Conservation (phyloP, 2,888 invertebrate genomes). For the Sesamia inferens region DNA sequence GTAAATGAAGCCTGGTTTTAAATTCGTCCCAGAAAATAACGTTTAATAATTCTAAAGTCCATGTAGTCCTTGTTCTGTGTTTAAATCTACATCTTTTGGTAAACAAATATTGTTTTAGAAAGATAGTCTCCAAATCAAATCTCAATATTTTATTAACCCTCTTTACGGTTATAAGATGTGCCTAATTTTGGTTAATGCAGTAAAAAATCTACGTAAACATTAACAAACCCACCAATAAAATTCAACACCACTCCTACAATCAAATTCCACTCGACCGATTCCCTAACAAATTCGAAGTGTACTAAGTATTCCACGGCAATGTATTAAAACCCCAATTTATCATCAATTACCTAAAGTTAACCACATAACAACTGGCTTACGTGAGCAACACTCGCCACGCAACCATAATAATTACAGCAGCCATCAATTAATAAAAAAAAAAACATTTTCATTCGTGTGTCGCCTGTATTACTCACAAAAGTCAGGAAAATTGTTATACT, state of each 20-base stretch:
- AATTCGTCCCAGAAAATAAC: not conserved
- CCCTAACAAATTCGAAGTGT: not conserved
- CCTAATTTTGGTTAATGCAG: not conserved
- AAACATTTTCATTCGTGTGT: slow-evolving; percentile 28
- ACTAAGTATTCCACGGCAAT: not conserved
- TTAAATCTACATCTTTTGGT: no score
- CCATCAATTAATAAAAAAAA: slow-evolving; percentile 26
- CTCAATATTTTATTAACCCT: not conserved
- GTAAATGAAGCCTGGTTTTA: not conserved
- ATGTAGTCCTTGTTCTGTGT: no score
- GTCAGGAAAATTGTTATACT: slow-evolving; percentile 30
- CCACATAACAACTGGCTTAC: slow-evolving; percentile 46
- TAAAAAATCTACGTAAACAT: not conserved
- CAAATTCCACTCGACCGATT: slow-evolving; percentile 4
- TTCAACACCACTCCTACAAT: not conserved
- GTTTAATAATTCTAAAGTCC: not conserved
- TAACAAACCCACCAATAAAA: not conserved
- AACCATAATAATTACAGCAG: slow-evolving; percentile 37
- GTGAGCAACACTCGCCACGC: slow-evolving; percentile 54
- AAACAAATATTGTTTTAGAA: not conserved
- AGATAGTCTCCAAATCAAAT: no score
- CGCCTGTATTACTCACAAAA: slow-evolving; percentile 53
- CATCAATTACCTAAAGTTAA: slow-evolving; percentile 45
- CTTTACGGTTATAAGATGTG: not conserved
- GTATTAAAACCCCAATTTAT: slow-evolving; percentile 35